These are phyloP conservation scores for Eleutherodactylus coqui DNA, from an alignment of 2,797 vertebrate species.

Conservation along the genomic window DNA sequence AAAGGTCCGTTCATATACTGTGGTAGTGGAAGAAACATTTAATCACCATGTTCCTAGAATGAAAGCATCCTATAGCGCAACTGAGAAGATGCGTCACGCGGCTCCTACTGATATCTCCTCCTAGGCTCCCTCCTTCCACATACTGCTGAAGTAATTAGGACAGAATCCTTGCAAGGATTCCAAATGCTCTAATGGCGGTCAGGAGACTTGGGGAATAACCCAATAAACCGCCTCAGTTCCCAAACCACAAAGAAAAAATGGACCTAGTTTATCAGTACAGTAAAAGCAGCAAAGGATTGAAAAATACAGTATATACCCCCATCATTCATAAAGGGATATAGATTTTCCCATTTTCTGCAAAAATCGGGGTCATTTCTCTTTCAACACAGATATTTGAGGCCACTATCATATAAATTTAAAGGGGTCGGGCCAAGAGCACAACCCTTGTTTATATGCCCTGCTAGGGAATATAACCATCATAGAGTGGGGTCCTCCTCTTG, in stretches of 20 bases:
- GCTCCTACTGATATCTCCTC: background rate
- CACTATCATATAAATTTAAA: background rate
- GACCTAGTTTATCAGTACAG: slow-evolving; percentile 41
- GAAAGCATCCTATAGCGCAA: background rate
- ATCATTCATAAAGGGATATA: background rate
- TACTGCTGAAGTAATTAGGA: slow-evolving; percentile 38
- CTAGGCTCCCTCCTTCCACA: background rate
- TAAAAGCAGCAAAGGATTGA: background rate
- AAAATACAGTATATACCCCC: background rate
- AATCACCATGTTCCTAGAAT: background rate
- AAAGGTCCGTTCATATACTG: background rate
- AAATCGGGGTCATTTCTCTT: background rate
- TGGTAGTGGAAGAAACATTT: background rate
- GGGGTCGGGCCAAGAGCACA: no score
- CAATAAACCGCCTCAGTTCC: slow-evolving; percentile 29
- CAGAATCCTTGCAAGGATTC: slow-evolving; percentile 2
- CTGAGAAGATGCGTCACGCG: background rate
- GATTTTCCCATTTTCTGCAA: background rate
- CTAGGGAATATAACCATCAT: no score
- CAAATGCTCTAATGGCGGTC: slow-evolving; percentile 9
- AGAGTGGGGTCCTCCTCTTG: no score
- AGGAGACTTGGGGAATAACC: slow-evolving; percentile 43
- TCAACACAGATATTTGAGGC: background rate
- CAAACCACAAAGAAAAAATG: slow-evolving; percentile 26
- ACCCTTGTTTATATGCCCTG: no score